phyloP scores from a whole-genome alignment of 2,797 vertebrate genomes.

The Anguilla obscura region DNA sequence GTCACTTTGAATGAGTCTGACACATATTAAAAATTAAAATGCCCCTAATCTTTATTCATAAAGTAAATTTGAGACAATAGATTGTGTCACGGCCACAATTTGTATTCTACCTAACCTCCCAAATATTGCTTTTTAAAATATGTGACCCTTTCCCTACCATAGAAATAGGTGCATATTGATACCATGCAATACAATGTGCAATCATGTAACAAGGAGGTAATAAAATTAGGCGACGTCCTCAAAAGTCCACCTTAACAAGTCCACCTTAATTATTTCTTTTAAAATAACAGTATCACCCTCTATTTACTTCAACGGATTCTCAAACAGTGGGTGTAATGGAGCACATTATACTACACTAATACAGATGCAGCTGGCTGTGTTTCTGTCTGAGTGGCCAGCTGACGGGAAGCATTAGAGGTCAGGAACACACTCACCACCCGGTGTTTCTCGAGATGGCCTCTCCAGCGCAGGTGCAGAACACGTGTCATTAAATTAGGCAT shows the following conservation, averaged over 20 bases:
- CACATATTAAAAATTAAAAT: constrained; percentile 20
- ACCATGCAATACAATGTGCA: background rate
- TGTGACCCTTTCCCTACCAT: background rate
- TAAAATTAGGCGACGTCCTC: background rate
- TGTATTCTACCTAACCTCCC: background rate
- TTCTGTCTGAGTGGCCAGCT: background rate
- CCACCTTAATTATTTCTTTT: background rate
- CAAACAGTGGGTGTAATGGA: background rate
- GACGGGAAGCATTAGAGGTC: constrained; percentile 17
- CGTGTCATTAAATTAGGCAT: constrained; percentile 23
- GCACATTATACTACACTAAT: background rate
- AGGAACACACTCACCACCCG: background rate
- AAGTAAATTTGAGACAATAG: background rate
- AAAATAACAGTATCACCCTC: background rate
- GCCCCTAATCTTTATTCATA: constrained; percentile 6
- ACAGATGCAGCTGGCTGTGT: background rate
- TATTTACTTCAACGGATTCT: background rate
- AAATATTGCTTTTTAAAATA: background rate
- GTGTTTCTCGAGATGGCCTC: constrained; percentile 19
- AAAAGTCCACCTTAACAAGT: background rate
- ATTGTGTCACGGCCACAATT: background rate
- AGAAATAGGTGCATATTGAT: background rate
- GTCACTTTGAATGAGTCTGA: constrained; percentile 27
- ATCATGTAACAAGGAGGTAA: background rate
- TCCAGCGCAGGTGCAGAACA: constrained; percentile 16